These are phyloP conservation scores for Equus quagga DNA, from an alignment of 2,113 vertebrate genomes.

Conservation along the genomic window DNA sequence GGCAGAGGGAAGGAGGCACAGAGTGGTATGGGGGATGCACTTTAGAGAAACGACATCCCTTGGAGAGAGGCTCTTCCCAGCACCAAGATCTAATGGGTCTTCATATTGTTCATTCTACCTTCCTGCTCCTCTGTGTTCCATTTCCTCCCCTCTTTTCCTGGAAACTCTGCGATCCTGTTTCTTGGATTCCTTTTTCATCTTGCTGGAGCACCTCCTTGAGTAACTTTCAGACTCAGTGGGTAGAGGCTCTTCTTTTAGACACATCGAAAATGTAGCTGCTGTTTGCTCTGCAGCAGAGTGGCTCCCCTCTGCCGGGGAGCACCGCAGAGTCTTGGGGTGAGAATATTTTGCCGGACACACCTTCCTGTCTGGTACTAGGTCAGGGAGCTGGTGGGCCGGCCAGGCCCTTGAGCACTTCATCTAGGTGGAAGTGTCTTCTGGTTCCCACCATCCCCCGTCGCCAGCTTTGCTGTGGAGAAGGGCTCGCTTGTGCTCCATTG, in stretches of 20 bases:
- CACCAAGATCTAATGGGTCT: not conserved
- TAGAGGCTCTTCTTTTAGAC: not conserved
- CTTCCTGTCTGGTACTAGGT: not conserved
- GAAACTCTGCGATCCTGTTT: not conserved
- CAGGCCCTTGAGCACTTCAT: not conserved
- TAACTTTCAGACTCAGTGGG: not conserved
- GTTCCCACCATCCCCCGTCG: not conserved
- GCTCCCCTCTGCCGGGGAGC: not conserved
- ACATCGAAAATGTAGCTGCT: not conserved
- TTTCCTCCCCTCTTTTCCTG: not conserved
- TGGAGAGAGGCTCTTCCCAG: not conserved
- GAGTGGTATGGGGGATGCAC: rapidly evolving
- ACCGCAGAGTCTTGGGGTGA: not conserved
- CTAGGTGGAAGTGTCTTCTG: not conserved
- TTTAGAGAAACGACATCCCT: not conserved
- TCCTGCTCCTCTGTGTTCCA: not conserved
- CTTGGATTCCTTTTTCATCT: not conserved
- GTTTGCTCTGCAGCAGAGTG: not conserved
- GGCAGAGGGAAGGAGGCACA: not conserved
- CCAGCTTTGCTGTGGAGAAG: not conserved
- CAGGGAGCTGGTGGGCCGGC: not conserved
- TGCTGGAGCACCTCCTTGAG: not conserved
- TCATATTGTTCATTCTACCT: not conserved
- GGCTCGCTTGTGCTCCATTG: not conserved
- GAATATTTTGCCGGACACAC: not conserved